Percentiles rank a stretch among this genome's conserved stretches.
Conservation (phyloP, 2,888 invertebrate species). For the Ariolimax columbianus region DNA sequence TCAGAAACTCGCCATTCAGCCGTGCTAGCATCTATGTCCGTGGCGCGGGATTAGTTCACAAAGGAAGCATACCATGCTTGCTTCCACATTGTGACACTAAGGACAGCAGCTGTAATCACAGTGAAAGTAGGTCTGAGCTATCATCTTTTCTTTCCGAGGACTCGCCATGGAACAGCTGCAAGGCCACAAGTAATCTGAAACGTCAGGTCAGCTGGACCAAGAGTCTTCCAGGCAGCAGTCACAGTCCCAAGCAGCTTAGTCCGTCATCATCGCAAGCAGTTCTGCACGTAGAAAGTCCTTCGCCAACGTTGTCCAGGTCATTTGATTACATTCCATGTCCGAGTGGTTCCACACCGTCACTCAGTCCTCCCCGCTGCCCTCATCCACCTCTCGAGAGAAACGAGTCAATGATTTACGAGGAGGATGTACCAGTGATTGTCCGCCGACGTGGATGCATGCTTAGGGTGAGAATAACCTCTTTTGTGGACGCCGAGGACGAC, state of each 20-base stretch:
- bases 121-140: not conserved
- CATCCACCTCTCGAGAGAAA: conserved; percentile 53
- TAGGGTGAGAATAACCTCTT: conserved; percentile 73
- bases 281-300: conserved; percentile 2
- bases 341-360: not conserved
- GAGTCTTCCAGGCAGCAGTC: conserved; percentile 5
- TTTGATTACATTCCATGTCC: conserved; percentile 29
- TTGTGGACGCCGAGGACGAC: conserved; percentile 58
- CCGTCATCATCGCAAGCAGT: conserved; percentile 30
- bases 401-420: conserved; percentile 72
- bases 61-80: conserved; percentile 44
- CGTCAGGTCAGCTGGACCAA: conserved; percentile 30
- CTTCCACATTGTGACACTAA: not conserved
- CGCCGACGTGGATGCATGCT: conserved; percentile 73
- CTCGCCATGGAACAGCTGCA: not conserved
- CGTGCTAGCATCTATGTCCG: conserved; percentile 17
- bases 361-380: conserved; percentile 24
- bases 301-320: not conserved
- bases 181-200: not conserved
- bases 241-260: conserved; percentile 39
- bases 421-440: conserved; percentile 76
- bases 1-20: not conserved
- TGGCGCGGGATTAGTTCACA: conserved; percentile 41
- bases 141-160: not conserved
- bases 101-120: not conserved